Evolutionary conservation across 2,113 vertebrate genomes (phyloP), one percentile per base, ranked within the genome.

Genomic region (Mesocricetus auratus): DNA sequence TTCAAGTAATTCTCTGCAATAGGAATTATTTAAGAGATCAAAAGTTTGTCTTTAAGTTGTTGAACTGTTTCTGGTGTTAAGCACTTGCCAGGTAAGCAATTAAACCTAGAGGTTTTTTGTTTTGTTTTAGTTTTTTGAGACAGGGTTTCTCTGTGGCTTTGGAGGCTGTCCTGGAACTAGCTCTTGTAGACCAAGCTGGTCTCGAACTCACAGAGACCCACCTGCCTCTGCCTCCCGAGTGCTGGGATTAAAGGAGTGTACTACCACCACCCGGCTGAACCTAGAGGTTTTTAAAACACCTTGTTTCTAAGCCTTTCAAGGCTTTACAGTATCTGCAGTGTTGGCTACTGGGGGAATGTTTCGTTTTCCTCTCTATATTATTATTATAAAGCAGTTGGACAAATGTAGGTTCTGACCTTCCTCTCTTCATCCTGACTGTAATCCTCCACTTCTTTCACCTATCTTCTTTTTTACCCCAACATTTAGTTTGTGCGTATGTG

Each of bases 1-100:
- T 90, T 78, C 39, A 95, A 71, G 53, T 93, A 95, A 93, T 97
- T 74, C 7, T 7, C 45, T 58, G 68, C 78, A 93, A 87, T 39
- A 86, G 96, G 92, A 97, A 94, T 95, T 89, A 69, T 89, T 89
- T 94, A 64, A 0, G 47, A 16, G 87, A 87, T 96, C 83, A 0
- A 12, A 86, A 21, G n/a, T 97, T 91, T 26, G 7, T 90, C 71
- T 45, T 95, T 94, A 92, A 88, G 64, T 96, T 86, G 90, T 96
- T 96, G 71, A 88, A 87, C 90, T 88, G 74, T 29, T 94, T 94
- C 90, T 94, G 11, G 3, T n/a, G n/a, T 95, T 94, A n/a, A 88
- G 45, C 93, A 17, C 74, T 97, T 96, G 75, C 62, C 26, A 9
- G 13, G 83, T 96, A 95, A 94, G 60, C 66, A 82, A 69, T 97